A percentile compares a stretch with the other conserved stretches of the same genome.
These are phyloP conservation scores for Idaea biselata DNA, from an alignment of 2,888 invertebrate genomes.

Conservation along the genomic window DNA sequence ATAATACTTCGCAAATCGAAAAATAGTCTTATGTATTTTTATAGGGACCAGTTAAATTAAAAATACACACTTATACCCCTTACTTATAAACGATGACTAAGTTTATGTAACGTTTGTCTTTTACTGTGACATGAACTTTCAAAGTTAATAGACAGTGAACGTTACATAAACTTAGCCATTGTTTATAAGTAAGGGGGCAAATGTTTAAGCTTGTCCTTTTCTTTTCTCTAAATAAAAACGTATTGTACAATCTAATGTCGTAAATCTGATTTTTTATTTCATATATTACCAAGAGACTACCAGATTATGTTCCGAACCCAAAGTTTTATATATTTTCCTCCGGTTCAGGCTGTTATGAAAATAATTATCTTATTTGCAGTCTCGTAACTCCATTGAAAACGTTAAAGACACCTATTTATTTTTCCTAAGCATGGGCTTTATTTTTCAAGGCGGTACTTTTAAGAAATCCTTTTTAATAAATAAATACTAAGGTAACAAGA, in stretches of 20 bases:
- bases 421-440: not conserved
- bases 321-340: constrained; percentile 50
- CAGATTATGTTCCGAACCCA: constrained; percentile 46
- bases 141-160: too few relatives aligned
- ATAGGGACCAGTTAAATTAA: too few relatives aligned
- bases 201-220: too few relatives aligned
- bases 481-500: not conserved
- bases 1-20: too few relatives aligned
- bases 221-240: constrained; percentile 58
- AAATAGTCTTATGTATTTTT: too few relatives aligned
- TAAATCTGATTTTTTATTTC: constrained; percentile 57
- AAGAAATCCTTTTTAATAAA: not conserved
- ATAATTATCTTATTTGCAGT: constrained; percentile 32
- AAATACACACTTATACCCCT: too few relatives aligned
- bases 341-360: constrained; percentile 35
- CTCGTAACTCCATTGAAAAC: constrained; percentile 22
- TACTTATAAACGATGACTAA: too few relatives aligned
- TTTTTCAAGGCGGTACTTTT: not conserved
- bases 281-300: constrained; percentile 52
- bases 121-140: too few relatives aligned
- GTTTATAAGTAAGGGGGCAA: too few relatives aligned
- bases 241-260: constrained; percentile 42
- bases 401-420: not conserved
- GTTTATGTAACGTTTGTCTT: too few relatives aligned
- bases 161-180: too few relatives aligned